phyloP scores from a whole-genome alignment of 2,888 invertebrate genomes.

The Craniophora ligustri region DNA sequence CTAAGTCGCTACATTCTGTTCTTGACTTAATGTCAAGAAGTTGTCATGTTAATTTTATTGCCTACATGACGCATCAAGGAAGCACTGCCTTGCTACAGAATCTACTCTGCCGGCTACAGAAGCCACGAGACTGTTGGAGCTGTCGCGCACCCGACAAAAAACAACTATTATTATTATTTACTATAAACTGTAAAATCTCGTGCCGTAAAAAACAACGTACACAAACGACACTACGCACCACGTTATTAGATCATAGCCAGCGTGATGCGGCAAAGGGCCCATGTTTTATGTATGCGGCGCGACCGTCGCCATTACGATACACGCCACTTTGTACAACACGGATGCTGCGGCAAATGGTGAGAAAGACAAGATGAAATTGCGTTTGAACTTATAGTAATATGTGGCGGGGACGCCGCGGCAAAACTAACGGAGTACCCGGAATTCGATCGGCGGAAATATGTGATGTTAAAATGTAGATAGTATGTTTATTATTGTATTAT shows the following conservation, averaged over 20 bases:
- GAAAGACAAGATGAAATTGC: conserved; percentile 11
- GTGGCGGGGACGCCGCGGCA: not conserved
- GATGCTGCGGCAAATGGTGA: conserved; percentile 37
- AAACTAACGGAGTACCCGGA: not conserved
- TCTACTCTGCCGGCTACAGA: too few relatives aligned
- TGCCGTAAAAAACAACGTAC: conserved; percentile 52
- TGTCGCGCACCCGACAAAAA: too few relatives aligned
- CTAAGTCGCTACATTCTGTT: too few relatives aligned
- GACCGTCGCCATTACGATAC: conserved; percentile 54
- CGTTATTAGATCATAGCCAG: conserved; percentile 83
- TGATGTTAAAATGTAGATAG: too few relatives aligned
- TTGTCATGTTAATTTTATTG: too few relatives aligned
- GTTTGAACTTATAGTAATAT: conserved; percentile 24
- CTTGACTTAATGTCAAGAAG: too few relatives aligned
- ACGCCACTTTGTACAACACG: conserved; percentile 28
- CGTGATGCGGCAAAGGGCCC: conserved; percentile 76
- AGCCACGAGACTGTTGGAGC: too few relatives aligned
- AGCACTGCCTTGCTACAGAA: too few relatives aligned
- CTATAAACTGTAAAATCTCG: conserved; percentile 29
- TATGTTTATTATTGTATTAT: too few relatives aligned
- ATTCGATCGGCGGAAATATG: not conserved
- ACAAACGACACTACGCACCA: conserved; percentile 68
- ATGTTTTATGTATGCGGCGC: conserved; percentile 82
- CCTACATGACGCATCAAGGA: too few relatives aligned
- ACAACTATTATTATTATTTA: too few relatives aligned